Percentiles rank a stretch among this genome's conserved stretches.
Conservation (phyloP, 1,140 invertebrate species). For the Armadillidium nasatum region DNA sequence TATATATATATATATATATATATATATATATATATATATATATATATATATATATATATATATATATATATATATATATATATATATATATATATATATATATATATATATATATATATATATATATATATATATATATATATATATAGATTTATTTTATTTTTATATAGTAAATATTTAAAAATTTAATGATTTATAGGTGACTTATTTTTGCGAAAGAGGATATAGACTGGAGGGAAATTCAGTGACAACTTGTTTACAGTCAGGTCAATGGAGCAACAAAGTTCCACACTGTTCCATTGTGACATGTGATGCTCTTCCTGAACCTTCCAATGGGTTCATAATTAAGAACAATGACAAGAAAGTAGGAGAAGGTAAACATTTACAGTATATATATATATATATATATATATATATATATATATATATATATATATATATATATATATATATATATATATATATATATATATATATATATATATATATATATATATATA, state of each 20-base stretch:
- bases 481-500: constrained; percentile 1
- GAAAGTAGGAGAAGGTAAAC: neutral
- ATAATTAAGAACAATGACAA: neutral
- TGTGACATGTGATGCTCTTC: constrained; percentile 38
- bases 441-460: constrained; percentile 17
- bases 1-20: no score
- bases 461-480: constrained; percentile 24
- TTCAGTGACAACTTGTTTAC: constrained; percentile 45
- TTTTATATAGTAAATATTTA: no score
- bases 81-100: no score
- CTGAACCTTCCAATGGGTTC: constrained; percentile 29
- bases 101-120: no score
- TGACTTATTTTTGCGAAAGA: constrained; percentile 37
- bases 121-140: no score
- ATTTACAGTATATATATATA: neutral
- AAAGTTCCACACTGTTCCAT: constrained; percentile 41
- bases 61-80: no score
- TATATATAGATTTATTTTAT: no score
- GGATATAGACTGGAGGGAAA: constrained; percentile 48
- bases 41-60: neutral
- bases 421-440: neutral
- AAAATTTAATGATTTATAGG: constrained; percentile 18
- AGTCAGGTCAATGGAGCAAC: constrained; percentile 47
- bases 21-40: neutral
- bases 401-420: neutral